Evolutionary conservation across 2,888 invertebrate genomes (phyloP).

Genomic region (Frankliniella fusca): DNA sequence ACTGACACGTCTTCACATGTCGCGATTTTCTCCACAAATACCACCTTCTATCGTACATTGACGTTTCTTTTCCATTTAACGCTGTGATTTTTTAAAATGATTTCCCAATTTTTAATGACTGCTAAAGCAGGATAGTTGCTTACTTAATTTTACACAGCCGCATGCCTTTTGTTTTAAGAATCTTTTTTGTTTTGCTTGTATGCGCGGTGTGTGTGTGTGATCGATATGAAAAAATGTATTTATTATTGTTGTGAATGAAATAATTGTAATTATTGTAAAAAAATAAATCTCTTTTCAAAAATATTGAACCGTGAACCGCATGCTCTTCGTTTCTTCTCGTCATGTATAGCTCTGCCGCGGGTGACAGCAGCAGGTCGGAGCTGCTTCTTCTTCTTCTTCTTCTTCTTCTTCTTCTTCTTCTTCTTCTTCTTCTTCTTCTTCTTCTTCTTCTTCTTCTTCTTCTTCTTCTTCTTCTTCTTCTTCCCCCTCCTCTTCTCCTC

Average conservation of each 20-base stretch:
- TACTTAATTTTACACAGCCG: not conserved
- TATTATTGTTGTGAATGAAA: conserved; percentile 11
- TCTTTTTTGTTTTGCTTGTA: not conserved
- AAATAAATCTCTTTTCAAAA: not conserved
- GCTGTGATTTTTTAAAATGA: conserved; percentile 21
- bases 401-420: no score
- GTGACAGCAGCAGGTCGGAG: no score
- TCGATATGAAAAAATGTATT: conserved; percentile 24
- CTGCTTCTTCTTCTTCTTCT: no score
- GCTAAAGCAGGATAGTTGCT: not conserved
- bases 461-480: no score
- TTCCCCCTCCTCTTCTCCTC: no score
- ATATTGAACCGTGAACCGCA: not conserved
- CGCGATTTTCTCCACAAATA: not conserved
- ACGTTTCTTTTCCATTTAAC: conserved; percentile 23
- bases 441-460: no score
- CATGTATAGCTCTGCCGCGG: no score
- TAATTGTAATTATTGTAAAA: conserved; percentile 24
- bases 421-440: no score
- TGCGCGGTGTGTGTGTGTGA: conserved; percentile 6
- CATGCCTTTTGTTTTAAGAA: not conserved
- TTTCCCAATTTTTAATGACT: not conserved
- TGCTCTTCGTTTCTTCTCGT: not conserved
- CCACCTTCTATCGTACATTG: not conserved
- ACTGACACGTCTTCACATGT: not conserved